A percentile compares a stretch with the other conserved stretches of the same genome.
Conservation (phyloP, 2,888 invertebrate species). For the Andrena marginata region DNA sequence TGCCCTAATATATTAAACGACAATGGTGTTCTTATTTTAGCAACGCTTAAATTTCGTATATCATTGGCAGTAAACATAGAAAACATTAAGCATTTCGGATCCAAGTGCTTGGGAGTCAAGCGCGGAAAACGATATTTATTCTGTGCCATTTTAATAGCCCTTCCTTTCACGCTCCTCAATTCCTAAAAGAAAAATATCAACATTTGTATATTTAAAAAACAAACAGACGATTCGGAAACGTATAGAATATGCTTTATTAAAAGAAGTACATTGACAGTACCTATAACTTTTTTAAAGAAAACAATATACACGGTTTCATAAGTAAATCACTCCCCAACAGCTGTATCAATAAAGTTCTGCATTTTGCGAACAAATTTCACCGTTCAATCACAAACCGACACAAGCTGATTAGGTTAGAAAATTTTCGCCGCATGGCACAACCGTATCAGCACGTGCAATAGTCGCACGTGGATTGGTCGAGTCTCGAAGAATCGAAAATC, state of each 20-base stretch:
- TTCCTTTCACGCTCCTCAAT: not conserved
- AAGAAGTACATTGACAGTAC: not conserved
- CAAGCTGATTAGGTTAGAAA: constrained; percentile 17
- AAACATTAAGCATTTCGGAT: constrained; percentile 86
- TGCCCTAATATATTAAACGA: constrained; percentile 94
- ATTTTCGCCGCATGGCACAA: not conserved
- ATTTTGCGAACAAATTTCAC: constrained; percentile 5
- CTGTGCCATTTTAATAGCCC: constrained; percentile 27
- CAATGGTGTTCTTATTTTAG: constrained; percentile 91
- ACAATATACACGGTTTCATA: not conserved
- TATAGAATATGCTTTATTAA: not conserved
- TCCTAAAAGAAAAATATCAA: not conserved
- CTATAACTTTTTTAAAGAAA: not conserved
- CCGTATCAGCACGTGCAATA: not conserved
- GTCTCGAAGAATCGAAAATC: constrained; percentile 18
- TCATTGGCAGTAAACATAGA: constrained; percentile 92
- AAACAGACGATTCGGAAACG: not conserved
- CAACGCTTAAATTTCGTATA: constrained; percentile 92
- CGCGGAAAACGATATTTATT: constrained; percentile 27
- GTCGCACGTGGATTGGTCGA: not conserved
- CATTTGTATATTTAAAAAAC: not conserved
- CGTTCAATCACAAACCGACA: not conserved
- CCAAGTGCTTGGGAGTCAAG: constrained; percentile 76
- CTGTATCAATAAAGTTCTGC: not conserved
- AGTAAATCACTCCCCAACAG: not conserved